Conservation (phyloP, 2,888 invertebrate genomes). For the Nezara viridula region DNA sequence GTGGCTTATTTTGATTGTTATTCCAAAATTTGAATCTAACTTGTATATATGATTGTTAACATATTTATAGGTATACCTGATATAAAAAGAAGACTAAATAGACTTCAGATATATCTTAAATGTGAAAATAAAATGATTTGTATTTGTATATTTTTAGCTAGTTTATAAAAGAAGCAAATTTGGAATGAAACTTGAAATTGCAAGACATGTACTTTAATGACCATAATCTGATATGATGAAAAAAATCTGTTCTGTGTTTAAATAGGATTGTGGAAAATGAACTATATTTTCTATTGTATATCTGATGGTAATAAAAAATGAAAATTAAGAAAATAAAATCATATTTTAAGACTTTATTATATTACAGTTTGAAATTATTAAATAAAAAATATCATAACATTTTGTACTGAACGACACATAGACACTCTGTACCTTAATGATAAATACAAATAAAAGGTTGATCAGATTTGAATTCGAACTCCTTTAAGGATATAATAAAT, state of each 20-base stretch:
- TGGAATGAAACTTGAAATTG: conserved; percentile 49
- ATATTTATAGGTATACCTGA: conserved; percentile 44
- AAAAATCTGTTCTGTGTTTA: conserved; percentile 53
- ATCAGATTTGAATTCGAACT: background rate
- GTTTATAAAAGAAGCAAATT: conserved; percentile 44
- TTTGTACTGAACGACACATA: background rate
- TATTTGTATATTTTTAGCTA: conserved; percentile 59
- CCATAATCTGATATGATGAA: conserved; percentile 54
- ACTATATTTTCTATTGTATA: conserved; percentile 65
- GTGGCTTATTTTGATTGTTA: conserved; percentile 54
- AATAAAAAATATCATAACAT: conserved; percentile 15
- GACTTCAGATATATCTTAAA: conserved; percentile 51
- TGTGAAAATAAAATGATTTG: conserved; percentile 59
- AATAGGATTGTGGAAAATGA: conserved; percentile 63
- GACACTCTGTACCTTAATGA: background rate
- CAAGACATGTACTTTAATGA: conserved; percentile 54
- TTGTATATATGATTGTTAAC: conserved; percentile 56
- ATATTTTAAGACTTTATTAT: conserved; percentile 42
- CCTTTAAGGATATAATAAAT: conserved; percentile 15
- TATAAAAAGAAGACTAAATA: conserved; percentile 55
- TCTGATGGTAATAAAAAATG: conserved; percentile 63
- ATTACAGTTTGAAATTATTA: conserved; percentile 30
- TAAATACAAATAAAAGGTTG: background rate
- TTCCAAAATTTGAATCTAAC: conserved; percentile 34
- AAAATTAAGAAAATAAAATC: conserved; percentile 44